Percentiles rank a stretch among this genome's conserved stretches.
Evolutionary conservation across 2,888 invertebrate genomes (phyloP).

Genomic region (Autographa pulchrina): DNA sequence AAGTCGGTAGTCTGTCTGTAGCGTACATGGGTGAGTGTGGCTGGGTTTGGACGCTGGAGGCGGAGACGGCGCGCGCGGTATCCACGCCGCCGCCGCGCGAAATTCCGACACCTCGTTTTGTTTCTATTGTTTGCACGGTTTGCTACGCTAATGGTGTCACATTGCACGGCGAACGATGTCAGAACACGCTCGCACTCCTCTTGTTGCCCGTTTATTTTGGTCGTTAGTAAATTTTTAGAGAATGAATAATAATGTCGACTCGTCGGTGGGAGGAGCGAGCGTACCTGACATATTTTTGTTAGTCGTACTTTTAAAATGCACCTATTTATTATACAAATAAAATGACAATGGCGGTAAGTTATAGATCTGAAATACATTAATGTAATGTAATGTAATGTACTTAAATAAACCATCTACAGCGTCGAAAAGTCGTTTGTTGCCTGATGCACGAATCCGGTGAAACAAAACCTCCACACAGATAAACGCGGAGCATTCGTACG

Average conservation of each 20-base stretch:
- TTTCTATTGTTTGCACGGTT: conserved; percentile 77
- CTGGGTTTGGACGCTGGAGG: conserved; percentile 59
- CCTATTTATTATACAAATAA: conserved; percentile 7
- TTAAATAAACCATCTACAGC: background rate
- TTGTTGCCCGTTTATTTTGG: conserved; percentile 76
- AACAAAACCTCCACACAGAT: conserved; percentile 37
- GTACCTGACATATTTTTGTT: conserved; percentile 31
- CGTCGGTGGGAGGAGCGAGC: conserved; percentile 48
- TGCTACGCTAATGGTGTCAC: conserved; percentile 85
- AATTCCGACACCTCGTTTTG: conserved; percentile 79
- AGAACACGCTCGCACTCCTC: conserved; percentile 70
- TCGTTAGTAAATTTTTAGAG: conserved; percentile 68
- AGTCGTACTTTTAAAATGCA: conserved; percentile 8
- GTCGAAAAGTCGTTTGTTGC: conserved; percentile 3
- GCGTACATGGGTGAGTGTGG: conserved; percentile 61
- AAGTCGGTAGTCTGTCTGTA: conserved; percentile 22
- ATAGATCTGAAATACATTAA: conserved; percentile 7
- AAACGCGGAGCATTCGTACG: conserved; percentile 59
- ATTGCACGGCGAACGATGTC: conserved; percentile 82
- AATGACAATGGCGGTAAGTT: conserved; percentile 30
- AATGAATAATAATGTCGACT: conserved; percentile 58
- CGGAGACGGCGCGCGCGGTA: conserved; percentile 61
- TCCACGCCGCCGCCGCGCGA: conserved; percentile 71
- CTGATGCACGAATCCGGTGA: conserved; percentile 26
- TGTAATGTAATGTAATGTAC: too few relatives aligned